Evolutionary conservation across 2,113 vertebrate genomes (phyloP).

Genomic region (Oncorhynchus clarkii): DNA sequence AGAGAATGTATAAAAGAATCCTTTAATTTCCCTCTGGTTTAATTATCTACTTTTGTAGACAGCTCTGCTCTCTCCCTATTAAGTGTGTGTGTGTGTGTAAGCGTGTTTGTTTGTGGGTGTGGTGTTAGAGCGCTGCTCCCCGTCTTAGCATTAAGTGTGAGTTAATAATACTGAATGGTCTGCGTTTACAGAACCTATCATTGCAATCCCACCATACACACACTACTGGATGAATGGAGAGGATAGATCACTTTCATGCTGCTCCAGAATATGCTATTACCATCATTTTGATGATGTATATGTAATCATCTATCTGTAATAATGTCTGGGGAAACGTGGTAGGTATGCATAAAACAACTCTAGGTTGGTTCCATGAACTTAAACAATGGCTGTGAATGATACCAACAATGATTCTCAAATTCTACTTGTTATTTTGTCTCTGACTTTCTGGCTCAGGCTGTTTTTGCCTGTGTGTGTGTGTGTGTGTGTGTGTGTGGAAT

Average conservation of each 20-base stretch:
- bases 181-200: neutral
- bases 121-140: conserved; percentile 14
- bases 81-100: neutral
- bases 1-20: conserved; percentile 15
- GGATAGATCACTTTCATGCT: conserved; percentile 43
- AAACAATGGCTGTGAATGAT: neutral
- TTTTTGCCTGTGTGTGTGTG: neutral
- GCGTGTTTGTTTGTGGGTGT: neutral
- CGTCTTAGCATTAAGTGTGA: neutral
- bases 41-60: conserved; percentile 61
- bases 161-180: neutral
- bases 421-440: neutral
- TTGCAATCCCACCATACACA: neutral
- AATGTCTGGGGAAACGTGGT: neutral
- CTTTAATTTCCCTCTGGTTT: conserved; percentile 67
- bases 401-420: neutral
- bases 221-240: conserved; percentile 31
- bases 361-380: neutral
- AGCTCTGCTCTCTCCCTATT: conserved; percentile 20
- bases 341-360: neutral
- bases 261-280: conserved; percentile 29
- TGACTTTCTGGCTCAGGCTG: neutral
- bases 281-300: neutral
- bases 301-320: neutral
- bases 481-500: neutral